These are phyloP conservation scores for Engystomops pustulosus DNA, from an alignment of 2,113 vertebrate genomes.

Conservation along the genomic window DNA sequence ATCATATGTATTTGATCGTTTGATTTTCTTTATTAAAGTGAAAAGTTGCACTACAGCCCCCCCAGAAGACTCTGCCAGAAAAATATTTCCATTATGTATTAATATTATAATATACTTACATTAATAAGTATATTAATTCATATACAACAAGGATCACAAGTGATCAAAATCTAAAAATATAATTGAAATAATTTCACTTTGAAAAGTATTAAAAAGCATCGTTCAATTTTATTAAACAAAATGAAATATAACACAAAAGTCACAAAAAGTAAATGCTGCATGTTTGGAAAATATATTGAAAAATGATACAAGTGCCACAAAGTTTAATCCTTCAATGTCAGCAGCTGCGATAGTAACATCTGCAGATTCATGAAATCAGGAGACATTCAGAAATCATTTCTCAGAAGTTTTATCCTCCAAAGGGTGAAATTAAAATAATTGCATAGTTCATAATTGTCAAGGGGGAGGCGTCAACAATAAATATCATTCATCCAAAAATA, in stretches of 20 bases:
- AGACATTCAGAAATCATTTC: neutral
- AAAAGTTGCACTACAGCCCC: neutral
- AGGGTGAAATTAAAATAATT: neutral
- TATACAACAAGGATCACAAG: too few relatives aligned
- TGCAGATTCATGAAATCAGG: neutral
- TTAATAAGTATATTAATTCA: too few relatives aligned
- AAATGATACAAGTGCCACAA: slow-evolving; percentile 43
- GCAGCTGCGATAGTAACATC: neutral
- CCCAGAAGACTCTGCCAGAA: neutral
- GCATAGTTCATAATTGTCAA: neutral
- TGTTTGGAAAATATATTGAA: slow-evolving; percentile 35
- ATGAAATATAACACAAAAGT: slow-evolving; percentile 11
- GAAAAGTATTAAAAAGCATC: neutral
- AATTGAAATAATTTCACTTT: neutral
- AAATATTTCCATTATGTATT: too few relatives aligned
- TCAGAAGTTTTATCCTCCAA: neutral
- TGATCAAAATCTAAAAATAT: too few relatives aligned
- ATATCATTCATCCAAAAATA: neutral
- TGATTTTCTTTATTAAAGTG: neutral
- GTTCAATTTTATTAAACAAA: slow-evolving; percentile 19
- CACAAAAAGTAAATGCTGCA: slow-evolving; percentile 25
- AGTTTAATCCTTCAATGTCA: slow-evolving; percentile 1
- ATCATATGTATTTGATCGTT: neutral
- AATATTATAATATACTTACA: too few relatives aligned
- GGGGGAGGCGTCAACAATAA: slow-evolving; percentile 6